These are phyloP conservation scores for Tachystola acroxantha DNA, from an alignment of 2,888 invertebrate genomes.

Conservation along the genomic window DNA sequence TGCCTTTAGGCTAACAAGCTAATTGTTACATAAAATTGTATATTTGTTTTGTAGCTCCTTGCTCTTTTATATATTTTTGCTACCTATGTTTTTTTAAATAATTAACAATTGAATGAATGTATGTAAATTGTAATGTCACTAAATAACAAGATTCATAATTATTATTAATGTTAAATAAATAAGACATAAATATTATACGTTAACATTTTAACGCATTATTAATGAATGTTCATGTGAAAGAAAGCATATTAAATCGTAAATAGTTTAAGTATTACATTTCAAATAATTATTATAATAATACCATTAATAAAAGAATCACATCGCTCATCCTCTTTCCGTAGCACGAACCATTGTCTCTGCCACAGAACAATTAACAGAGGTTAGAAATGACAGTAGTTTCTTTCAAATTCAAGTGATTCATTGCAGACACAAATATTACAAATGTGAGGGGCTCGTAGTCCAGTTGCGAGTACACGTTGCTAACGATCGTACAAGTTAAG, in stretches of 20 bases:
- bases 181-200: slow-evolving; percentile 33
- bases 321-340: slow-evolving; percentile 27
- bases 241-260: slow-evolving; percentile 24
- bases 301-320: slow-evolving; percentile 22
- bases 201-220: slow-evolving; percentile 27
- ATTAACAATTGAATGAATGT: slow-evolving; percentile 25
- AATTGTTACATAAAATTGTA: too few relatives aligned
- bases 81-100: slow-evolving; percentile 10
- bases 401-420: too few relatives aligned
- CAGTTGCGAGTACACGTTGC: too few relatives aligned
- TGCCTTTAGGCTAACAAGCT: too few relatives aligned
- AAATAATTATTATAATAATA: slow-evolving; percentile 11
- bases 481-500: too few relatives aligned
- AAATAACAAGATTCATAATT: slow-evolving; percentile 38
- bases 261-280: slow-evolving; percentile 26
- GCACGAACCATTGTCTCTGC: slow-evolving; percentile 35
- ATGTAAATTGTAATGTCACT: slow-evolving; percentile 53
- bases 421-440: too few relatives aligned
- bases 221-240: slow-evolving; percentile 34
- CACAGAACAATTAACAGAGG: slow-evolving; percentile 34
- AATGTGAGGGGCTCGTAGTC: too few relatives aligned
- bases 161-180: slow-evolving; percentile 39
- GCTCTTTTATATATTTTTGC: slow-evolving; percentile 7
- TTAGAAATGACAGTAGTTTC: too few relatives aligned
- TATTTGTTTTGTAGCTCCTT: slow-evolving; percentile 2